phyloP scores from a whole-genome alignment of 2,113 vertebrate species.

The Oreochromis spilurus region DNA sequence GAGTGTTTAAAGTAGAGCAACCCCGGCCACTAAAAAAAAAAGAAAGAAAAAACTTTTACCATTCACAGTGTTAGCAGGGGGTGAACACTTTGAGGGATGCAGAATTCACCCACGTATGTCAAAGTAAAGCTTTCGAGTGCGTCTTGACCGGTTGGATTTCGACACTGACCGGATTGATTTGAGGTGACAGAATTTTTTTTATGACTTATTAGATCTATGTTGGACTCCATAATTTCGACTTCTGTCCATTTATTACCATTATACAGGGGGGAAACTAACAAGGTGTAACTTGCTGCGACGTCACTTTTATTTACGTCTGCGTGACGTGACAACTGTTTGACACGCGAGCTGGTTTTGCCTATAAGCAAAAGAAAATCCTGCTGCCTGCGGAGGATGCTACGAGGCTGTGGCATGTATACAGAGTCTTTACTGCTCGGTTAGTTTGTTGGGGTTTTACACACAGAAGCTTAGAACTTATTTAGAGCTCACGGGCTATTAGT shows the following conservation, averaged over 20 bases:
- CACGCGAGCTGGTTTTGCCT: conserved; percentile 8
- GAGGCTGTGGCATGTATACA: neutral
- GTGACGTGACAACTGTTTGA: conserved; percentile 66
- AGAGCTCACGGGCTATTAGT: conserved; percentile 31
- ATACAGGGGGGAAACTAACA: conserved; percentile 79
- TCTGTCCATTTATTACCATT: conserved; percentile 87
- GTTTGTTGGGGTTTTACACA: conserved; percentile 7
- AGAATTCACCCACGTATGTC: neutral
- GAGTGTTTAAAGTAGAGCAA: neutral
- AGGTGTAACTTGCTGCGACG: conserved; percentile 83
- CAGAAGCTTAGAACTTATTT: conserved; percentile 32
- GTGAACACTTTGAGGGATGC: neutral
- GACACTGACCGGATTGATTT: conserved; percentile 76
- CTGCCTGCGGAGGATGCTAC: conserved; percentile 5
- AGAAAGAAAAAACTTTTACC: neutral
- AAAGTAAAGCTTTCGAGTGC: conserved; percentile 16
- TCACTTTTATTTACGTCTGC: conserved; percentile 89
- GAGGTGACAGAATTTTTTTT: conserved; percentile 81
- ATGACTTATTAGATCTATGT: conserved; percentile 67
- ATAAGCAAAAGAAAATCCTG: neutral
- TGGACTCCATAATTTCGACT: conserved; percentile 87
- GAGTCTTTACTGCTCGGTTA: neutral
- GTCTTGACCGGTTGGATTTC: conserved; percentile 80
- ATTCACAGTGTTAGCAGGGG: neutral
- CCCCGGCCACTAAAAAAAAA: neutral